Conservation (phyloP, 1,140 invertebrate genomes). For the Drosophila ohnishii region DNA sequence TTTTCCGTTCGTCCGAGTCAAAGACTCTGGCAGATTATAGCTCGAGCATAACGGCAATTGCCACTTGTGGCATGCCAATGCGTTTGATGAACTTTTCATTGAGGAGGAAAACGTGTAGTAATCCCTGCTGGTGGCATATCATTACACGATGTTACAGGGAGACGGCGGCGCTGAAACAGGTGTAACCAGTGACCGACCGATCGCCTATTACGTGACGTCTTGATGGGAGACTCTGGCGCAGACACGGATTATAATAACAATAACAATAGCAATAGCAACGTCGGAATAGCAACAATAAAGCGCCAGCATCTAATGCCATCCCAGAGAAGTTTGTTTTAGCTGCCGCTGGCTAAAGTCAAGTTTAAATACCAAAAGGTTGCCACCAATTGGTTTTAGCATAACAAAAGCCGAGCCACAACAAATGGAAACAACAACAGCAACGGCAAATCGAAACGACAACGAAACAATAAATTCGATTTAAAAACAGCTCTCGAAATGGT, state of each 20-base stretch:
- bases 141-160: constrained; percentile 59
- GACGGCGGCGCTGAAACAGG: constrained; percentile 61
- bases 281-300: constrained; percentile 3
- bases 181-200: constrained; percentile 71
- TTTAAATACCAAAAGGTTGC: constrained; percentile 62
- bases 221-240: constrained; percentile 49
- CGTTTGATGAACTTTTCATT: constrained; percentile 73
- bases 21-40: constrained; percentile 29
- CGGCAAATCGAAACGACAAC: constrained; percentile 9
- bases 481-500: constrained; percentile 39
- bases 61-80: constrained; percentile 53
- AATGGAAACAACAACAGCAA: constrained; percentile 26
- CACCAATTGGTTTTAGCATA: constrained; percentile 65
- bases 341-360: constrained; percentile 52
- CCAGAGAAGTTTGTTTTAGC: constrained; percentile 48
- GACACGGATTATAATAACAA: constrained; percentile 56
- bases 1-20: constrained; percentile 16
- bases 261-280: constrained; percentile 25
- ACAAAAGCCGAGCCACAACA: constrained; percentile 44
- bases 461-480: constrained; percentile 65
- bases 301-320: constrained; percentile 35
- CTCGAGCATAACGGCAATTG: constrained; percentile 26
- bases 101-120: constrained; percentile 52
- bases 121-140: constrained; percentile 69
- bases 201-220: constrained; percentile 70